A percentile compares a stretch with the other conserved stretches of the same genome.
phyloP scores from a whole-genome alignment of 2,797 vertebrate genomes.

The Sebastes hopkinsi region DNA sequence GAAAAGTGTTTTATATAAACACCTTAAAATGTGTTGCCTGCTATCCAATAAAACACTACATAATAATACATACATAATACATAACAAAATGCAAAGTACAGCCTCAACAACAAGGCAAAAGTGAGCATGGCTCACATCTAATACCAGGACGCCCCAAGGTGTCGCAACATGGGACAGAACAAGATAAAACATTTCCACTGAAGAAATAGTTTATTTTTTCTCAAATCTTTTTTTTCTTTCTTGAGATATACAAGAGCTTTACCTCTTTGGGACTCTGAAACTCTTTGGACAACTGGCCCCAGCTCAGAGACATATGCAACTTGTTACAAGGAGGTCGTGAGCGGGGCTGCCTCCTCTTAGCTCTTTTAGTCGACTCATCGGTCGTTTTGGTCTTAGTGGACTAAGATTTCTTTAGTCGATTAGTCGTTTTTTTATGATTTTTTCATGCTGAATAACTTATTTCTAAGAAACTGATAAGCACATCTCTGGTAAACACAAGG shows the following conservation, averaged over 20 bases:
- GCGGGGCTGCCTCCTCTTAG: too few species aligned
- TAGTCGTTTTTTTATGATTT: too few species aligned
- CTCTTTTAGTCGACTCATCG: too few species aligned
- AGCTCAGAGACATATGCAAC: not conserved
- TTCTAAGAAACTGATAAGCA: too few species aligned
- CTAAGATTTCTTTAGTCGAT: too few species aligned
- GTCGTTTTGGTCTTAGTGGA: too few species aligned
- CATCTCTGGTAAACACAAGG: too few species aligned
- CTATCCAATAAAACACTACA: not conserved
- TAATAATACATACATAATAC: too few species aligned
- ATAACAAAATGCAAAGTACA: not conserved
- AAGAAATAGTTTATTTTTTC: not conserved
- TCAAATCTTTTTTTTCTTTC: not conserved
- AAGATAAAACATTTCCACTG: too few species aligned
- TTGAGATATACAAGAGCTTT: not conserved
- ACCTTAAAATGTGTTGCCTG: not conserved
- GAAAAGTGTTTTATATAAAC: not conserved
- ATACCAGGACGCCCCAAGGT: not conserved
- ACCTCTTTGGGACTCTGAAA: too few species aligned
- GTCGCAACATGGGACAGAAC: not conserved
- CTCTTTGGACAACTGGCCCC: not conserved
- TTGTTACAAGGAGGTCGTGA: not conserved
- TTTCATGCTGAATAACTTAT: too few species aligned
- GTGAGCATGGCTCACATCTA: too few species aligned
- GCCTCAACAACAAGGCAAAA: not conserved